A percentile compares a stretch with the other conserved stretches of the same genome.
These are phyloP conservation scores for Chaetodon trifasciatus DNA, from an alignment of 2,797 vertebrate genomes.

Conservation along the genomic window DNA sequence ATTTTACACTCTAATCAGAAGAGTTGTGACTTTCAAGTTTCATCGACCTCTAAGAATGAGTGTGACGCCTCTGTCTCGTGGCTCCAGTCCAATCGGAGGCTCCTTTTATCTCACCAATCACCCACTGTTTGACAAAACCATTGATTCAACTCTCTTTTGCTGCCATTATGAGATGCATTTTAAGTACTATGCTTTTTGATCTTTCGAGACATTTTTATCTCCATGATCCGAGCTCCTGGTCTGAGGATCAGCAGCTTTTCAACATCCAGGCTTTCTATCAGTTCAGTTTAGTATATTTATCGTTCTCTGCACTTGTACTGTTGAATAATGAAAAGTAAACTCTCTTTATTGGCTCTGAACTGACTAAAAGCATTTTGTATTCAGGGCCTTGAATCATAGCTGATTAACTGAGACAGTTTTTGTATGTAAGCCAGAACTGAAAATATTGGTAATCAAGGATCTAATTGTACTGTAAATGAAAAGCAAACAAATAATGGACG, in stretches of 20 bases:
- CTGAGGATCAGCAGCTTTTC: conserved; percentile 46
- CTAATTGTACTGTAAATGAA: conserved; percentile 49
- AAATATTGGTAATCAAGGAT: conserved; percentile 38
- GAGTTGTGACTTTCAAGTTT: conserved; percentile 66
- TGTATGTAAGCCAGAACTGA: conserved; percentile 21
- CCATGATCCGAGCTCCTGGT: conserved; percentile 51
- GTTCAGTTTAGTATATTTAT: conserved; percentile 37
- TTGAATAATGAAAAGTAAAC: conserved; percentile 36
- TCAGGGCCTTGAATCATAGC: conserved; percentile 24
- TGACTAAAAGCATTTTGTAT: conserved; percentile 26
- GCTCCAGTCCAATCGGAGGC: conserved; percentile 43
- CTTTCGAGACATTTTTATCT: conserved; percentile 61
- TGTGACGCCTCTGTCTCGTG: conserved; percentile 38
- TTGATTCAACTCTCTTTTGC: conserved; percentile 66
- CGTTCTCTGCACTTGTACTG: conserved; percentile 9
- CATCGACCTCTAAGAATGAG: conserved; percentile 58
- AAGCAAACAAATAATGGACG: conserved; percentile 35
- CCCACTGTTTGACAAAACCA: conserved; percentile 65
- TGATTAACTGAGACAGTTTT: conserved; percentile 35
- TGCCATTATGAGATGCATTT: conserved; percentile 67
- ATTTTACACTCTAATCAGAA: conserved; percentile 65
- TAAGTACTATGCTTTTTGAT: conserved; percentile 65
- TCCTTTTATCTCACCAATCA: conserved; percentile 73
- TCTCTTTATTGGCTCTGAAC: conserved; percentile 28
- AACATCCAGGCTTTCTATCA: conserved; percentile 33